These are phyloP conservation scores for Acanthosepion esculentum DNA, from an alignment of 2,888 invertebrate genomes.

Conservation along the genomic window DNA sequence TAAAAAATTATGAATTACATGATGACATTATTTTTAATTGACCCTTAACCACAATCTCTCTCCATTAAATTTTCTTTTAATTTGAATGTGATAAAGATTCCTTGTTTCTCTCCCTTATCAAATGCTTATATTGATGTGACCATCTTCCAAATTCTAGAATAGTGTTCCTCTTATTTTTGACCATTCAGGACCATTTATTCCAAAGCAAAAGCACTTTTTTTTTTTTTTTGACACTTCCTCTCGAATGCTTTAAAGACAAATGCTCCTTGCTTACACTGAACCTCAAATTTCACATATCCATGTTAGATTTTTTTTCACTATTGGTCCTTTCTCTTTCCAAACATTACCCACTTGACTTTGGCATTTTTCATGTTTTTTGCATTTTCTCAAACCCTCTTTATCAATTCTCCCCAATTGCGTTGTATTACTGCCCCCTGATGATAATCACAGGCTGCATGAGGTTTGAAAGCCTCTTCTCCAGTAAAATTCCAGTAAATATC, in stretches of 20 bases:
- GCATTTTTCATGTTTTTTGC: not conserved
- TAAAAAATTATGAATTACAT: not conserved
- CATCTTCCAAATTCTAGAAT: not conserved
- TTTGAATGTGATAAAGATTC: not conserved
- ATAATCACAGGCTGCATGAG: too few relatives aligned
- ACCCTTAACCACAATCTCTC: not conserved
- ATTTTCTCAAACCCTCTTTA: not conserved
- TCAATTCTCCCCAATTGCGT: not conserved
- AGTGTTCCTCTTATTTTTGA: not conserved
- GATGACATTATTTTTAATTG: not conserved
- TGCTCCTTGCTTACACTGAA: not conserved
- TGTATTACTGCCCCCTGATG: too few relatives aligned
- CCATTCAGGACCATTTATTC: not conserved
- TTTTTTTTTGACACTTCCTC: too few relatives aligned
- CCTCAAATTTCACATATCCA: not conserved
- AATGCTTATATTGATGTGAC: not conserved
- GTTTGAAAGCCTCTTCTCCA: too few relatives aligned
- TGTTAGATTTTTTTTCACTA: not conserved
- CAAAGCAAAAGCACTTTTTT: not conserved
- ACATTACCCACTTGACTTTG: too few relatives aligned
- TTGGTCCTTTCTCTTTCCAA: slow-evolving; percentile 8
- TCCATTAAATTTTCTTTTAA: not conserved
- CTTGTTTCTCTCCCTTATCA: not conserved
- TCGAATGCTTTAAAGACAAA: not conserved
- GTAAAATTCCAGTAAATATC: too few relatives aligned